A percentile compares a stretch with the other conserved stretches of the same genome.
phyloP scores from a whole-genome alignment of 2,888 invertebrate species.

The Eilema depressum region DNA sequence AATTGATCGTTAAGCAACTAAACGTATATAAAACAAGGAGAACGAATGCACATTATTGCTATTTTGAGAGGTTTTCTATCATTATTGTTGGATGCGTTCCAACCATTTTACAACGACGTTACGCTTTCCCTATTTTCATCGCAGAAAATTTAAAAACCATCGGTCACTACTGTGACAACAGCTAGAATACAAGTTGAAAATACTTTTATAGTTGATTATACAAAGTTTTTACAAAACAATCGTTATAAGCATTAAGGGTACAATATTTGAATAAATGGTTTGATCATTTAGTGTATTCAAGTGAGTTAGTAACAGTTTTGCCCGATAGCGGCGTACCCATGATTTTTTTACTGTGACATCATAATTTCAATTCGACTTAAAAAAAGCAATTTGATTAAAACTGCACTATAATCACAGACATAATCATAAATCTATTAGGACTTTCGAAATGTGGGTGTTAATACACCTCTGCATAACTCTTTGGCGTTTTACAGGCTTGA shows the following conservation, averaged over 20 bases:
- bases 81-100: slow-evolving; percentile 81
- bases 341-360: background rate
- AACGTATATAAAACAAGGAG: slow-evolving; percentile 52
- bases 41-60: slow-evolving; percentile 71
- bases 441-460: too few relatives aligned
- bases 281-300: background rate
- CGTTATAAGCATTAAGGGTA: slow-evolving; percentile 18
- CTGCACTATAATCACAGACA: too few relatives aligned
- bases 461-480: too few relatives aligned
- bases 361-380: too few relatives aligned
- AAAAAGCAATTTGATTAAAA: too few relatives aligned
- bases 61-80: slow-evolving; percentile 77
- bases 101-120: slow-evolving; percentile 81
- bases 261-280: background rate
- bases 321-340: background rate
- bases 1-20: slow-evolving; percentile 47
- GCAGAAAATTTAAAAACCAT: slow-evolving; percentile 85
- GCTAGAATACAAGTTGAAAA: slow-evolving; percentile 83
- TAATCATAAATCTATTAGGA: too few relatives aligned
- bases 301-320: background rate
- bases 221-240: slow-evolving; percentile 64
- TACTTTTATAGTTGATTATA: slow-evolving; percentile 84
- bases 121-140: slow-evolving; percentile 87
- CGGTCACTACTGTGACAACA: slow-evolving; percentile 85
- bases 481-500: too few relatives aligned